Conservation (phyloP, 2,113 vertebrate genomes). For the Pavo muticus region DNA sequence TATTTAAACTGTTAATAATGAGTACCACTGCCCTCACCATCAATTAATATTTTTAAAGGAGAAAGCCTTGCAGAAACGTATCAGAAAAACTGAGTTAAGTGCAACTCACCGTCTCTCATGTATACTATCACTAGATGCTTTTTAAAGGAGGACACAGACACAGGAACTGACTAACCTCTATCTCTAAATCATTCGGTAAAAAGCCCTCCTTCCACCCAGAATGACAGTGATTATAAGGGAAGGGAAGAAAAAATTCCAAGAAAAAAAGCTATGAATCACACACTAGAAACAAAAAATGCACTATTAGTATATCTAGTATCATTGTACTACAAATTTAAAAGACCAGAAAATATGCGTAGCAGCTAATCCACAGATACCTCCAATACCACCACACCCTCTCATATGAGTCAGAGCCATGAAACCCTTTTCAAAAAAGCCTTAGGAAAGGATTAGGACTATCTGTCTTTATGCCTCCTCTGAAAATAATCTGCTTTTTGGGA, state of each 20-base stretch:
- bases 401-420: conserved; percentile 32
- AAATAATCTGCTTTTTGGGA: conserved; percentile 51
- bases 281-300: background rate
- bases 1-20: background rate
- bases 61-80: background rate
- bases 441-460: conserved; percentile 44
- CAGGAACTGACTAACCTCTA: background rate
- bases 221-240: background rate
- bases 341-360: conserved; percentile 31
- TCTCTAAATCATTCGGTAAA: background rate
- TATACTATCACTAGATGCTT: background rate
- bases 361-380: conserved; percentile 40
- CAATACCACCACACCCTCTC: conserved; percentile 29
- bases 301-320: background rate
- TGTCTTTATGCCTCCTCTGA: background rate
- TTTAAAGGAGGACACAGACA: background rate
- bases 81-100: background rate
- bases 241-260: background rate
- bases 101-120: background rate
- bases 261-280: conserved; percentile 35
- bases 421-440: conserved; percentile 4
- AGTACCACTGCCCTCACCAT: background rate
- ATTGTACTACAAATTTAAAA: conserved; percentile 35
- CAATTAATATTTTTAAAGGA: background rate
- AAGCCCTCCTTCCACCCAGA: background rate